Evolutionary conservation across 1,140 invertebrate species (phyloP), one percentile per base, ranked within the genome.

Genomic region (Panulirus ornatus): DNA sequence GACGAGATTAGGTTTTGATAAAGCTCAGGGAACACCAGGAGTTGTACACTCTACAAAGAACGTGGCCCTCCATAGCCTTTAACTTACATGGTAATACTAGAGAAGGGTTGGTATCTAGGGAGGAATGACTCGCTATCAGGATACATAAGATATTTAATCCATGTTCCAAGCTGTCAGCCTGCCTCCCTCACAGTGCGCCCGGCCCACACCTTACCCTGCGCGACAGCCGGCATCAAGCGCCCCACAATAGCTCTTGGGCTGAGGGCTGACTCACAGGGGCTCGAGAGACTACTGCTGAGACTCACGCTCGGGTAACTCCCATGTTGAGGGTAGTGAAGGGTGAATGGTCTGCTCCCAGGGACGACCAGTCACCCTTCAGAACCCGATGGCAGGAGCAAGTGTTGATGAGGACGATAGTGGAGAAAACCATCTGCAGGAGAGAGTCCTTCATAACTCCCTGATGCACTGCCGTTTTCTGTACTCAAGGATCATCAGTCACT

Each of bases 61-160:
- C n/a, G n/a, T n/a, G n/a, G n/a, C n/a, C n/a, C n/a, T n/a, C n/a
- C n/a, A n/a, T n/a, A n/a, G 51, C 11, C 51, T 22, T 22, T 11
- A 58, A 58, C 11, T 73, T 1, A 11, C 34, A 73, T 34, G 27
- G 79, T 78, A 58, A 51, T 54, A 70, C 51, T 91, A 75, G 40
- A 34, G 6, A 8, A 75, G 40, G 5, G 38, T 2, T 27, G 22
- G 22, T 78, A 42, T 75, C 2, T 75, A 22, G 22, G 19, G 11
- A 58, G 54, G 0, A 58, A 22, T 58, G 11, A 58, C 11, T 1
- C 5, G 19, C 19, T 22, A 47, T n/a, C n/a, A 47, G 44, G n/a
- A 66, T 66, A 11, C 0, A 66, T 66, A 66, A 30, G 9, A 30
- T 66, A 8, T 66, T 66, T 66, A 27, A 9, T 66, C 27, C 58